Percentiles rank a stretch among this genome's conserved stretches.
These are phyloP conservation scores for Tetragonisca angustula DNA, from an alignment of 2,888 invertebrate species.

Conservation along the genomic window DNA sequence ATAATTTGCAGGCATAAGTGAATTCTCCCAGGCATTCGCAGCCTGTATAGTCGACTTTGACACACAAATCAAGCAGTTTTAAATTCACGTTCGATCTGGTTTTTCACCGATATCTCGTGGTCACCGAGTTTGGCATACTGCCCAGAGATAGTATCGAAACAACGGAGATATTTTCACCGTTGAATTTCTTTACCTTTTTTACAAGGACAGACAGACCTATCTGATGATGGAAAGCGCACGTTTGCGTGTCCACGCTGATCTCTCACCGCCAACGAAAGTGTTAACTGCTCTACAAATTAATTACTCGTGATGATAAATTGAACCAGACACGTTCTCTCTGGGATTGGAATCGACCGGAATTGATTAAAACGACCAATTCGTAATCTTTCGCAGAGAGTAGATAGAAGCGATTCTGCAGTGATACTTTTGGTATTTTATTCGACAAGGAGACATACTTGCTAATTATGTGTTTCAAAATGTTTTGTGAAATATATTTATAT, in stretches of 20 bases:
- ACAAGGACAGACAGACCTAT: neutral
- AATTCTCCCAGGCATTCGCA: neutral
- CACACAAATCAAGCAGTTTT: constrained; percentile 3
- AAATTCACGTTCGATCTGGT: constrained; percentile 6
- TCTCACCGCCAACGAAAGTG: neutral
- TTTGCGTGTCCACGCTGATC: neutral
- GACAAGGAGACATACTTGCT: too few relatives aligned
- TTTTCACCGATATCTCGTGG: neutral
- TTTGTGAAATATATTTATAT: too few relatives aligned
- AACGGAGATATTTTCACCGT: neutral
- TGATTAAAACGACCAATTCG: too few relatives aligned
- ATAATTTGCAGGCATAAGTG: neutral
- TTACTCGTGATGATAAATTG: neutral
- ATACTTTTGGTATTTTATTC: too few relatives aligned
- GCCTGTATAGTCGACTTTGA: neutral
- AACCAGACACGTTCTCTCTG: neutral
- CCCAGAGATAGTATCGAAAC: constrained; percentile 8
- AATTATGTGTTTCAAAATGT: too few relatives aligned
- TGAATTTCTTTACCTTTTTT: neutral
- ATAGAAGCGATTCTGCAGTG: too few relatives aligned
- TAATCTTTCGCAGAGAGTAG: too few relatives aligned
- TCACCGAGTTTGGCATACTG: constrained; percentile 1
- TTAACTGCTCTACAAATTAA: neutral
- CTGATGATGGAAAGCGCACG: neutral
- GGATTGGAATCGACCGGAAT: neutral